These are phyloP conservation scores for Plumapathes pennacea DNA, from an alignment of 92 coral and sea anemone species.

Conservation along the genomic window DNA sequence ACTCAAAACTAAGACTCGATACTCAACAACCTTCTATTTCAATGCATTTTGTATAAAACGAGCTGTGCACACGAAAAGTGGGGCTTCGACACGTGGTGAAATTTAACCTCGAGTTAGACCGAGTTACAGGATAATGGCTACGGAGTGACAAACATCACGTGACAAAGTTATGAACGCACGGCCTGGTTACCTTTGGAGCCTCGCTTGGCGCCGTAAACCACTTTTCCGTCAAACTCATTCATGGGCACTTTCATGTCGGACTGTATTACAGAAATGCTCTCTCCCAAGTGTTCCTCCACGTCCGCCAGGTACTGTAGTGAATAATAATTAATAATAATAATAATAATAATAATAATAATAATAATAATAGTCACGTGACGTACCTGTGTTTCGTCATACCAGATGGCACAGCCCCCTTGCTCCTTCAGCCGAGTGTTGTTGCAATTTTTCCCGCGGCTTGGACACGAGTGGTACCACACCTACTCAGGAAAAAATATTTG, in stretches of 20 bases:
- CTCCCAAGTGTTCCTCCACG: slow-evolving; percentile 86
- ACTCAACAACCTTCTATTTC: too few relatives aligned
- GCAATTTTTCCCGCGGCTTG: slow-evolving; percentile 90
- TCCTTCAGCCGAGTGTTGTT: slow-evolving; percentile 75
- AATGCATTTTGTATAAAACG: too few relatives aligned
- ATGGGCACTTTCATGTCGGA: slow-evolving; percentile 67
- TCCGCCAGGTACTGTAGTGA: slow-evolving; percentile 65
- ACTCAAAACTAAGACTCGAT: too few relatives aligned
- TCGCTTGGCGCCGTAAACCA: slow-evolving; percentile 81
- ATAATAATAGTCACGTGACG: too few relatives aligned
- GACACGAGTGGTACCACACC: slow-evolving; percentile 97
- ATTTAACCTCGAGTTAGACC: too few relatives aligned
- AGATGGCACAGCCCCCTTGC: slow-evolving; percentile 94
- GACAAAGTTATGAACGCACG: too few relatives aligned
- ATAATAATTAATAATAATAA: background rate
- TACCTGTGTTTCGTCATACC: slow-evolving; percentile 98
- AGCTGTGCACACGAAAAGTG: too few relatives aligned
- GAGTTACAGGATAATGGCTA: too few relatives aligned
- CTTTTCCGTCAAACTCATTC: slow-evolving; percentile 95
- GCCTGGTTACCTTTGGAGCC: slow-evolving; percentile 27
- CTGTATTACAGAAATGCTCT: slow-evolving; percentile 67
- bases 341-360: background rate
- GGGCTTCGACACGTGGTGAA: too few relatives aligned
- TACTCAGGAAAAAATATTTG: too few relatives aligned
- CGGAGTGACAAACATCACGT: too few relatives aligned